A percentile compares a stretch with the other conserved stretches of the same genome.
Conservation (phyloP, 2,113 vertebrate species). For the Otolemur garnettii region DNA sequence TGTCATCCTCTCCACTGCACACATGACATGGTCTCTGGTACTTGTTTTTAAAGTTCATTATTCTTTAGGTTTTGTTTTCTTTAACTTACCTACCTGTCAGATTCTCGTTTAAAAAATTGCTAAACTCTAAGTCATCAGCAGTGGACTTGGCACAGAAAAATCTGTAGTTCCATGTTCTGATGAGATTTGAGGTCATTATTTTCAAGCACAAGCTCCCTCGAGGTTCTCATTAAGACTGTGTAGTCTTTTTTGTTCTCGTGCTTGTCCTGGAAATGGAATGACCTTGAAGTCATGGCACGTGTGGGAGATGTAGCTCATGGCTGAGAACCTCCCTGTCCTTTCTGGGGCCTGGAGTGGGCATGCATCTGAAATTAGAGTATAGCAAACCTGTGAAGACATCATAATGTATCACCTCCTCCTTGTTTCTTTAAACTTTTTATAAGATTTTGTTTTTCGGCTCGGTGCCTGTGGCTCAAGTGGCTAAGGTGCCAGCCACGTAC, state of each 20-base stretch:
- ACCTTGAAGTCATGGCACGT: too few species aligned
- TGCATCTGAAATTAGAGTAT: background rate
- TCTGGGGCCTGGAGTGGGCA: background rate
- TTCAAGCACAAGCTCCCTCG: background rate
- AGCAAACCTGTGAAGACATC: background rate
- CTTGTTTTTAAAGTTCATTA: background rate
- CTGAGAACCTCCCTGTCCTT: background rate
- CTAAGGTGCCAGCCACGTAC: too few species aligned
- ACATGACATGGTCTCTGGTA: too few species aligned
- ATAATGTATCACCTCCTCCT: background rate
- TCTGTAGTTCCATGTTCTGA: accelerated
- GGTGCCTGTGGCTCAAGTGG: too few species aligned
- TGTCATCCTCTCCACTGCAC: background rate
- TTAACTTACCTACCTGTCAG: background rate
- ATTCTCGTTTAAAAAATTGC: background rate
- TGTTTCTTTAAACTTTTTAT: background rate
- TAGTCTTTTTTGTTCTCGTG: too few species aligned
- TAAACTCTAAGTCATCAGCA: background rate
- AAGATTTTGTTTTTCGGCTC: too few species aligned
- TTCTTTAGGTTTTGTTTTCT: background rate
- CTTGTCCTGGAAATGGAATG: background rate
- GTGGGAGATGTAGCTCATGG: too few species aligned
- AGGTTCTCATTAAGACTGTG: background rate
- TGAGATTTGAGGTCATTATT: background rate
- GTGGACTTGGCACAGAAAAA: background rate